A percentile compares a stretch with the other conserved stretches of the same genome.
Conservation (phyloP, 2,797 vertebrate genomes). For the Brachyalestes nurse region DNA sequence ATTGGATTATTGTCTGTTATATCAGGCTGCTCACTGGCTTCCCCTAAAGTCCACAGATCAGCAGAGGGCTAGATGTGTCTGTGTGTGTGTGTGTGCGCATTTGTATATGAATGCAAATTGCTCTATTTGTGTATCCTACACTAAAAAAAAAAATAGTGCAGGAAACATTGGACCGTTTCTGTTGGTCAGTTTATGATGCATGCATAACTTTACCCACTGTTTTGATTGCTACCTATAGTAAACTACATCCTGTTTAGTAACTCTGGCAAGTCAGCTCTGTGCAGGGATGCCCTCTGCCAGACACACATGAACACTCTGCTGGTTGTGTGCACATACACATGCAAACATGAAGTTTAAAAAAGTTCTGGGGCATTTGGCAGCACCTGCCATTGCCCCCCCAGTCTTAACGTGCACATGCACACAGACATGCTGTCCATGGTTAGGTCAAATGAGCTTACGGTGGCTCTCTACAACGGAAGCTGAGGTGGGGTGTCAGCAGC, state of each 20-base stretch:
- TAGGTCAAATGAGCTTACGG: not conserved
- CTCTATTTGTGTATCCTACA: too few relatives aligned
- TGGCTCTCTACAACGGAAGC: not conserved
- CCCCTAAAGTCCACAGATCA: constrained; percentile 28
- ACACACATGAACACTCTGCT: too few relatives aligned
- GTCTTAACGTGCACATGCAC: not conserved
- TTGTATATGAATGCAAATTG: not conserved
- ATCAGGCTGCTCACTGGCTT: constrained; percentile 38
- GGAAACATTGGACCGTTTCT: too few relatives aligned
- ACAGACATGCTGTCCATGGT: not conserved
- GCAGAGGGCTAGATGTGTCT: not conserved
- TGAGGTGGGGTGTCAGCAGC: not conserved
- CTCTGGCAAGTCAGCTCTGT: too few relatives aligned
- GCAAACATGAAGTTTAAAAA: too few relatives aligned
- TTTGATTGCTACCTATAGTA: too few relatives aligned
- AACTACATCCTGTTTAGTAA: too few relatives aligned
- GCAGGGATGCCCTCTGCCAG: too few relatives aligned
- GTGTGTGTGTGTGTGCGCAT: not conserved
- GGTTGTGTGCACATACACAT: too few relatives aligned
- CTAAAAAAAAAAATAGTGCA: too few relatives aligned
- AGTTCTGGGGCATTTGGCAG: not conserved
- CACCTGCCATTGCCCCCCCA: not conserved
- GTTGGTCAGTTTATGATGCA: too few relatives aligned
- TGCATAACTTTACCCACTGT: too few relatives aligned
- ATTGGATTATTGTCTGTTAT: constrained; percentile 51